These are phyloP conservation scores for Lonchura striata DNA, from an alignment of 2,113 vertebrate species.

Conservation along the genomic window DNA sequence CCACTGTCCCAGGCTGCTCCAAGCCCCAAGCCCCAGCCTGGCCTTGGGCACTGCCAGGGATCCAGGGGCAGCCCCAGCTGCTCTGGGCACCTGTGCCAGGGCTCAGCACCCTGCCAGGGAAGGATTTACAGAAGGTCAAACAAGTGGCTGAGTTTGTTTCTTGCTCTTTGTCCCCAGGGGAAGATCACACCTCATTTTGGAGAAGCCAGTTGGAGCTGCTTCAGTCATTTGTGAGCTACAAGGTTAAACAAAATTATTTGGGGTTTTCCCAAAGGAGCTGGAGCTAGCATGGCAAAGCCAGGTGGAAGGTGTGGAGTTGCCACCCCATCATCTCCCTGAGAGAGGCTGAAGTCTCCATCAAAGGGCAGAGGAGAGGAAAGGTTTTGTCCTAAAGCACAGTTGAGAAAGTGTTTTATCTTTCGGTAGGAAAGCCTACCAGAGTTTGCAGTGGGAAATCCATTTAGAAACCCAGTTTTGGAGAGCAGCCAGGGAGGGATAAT, in stretches of 20 bases:
- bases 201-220: not conserved
- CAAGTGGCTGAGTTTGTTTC: not conserved
- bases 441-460: not conserved
- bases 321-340: not conserved
- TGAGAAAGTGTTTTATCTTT: not conserved
- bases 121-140: not conserved
- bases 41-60: not conserved
- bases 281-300: not conserved
- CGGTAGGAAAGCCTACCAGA: not conserved
- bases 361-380: not conserved
- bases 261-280: not conserved
- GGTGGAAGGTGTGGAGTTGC: not conserved
- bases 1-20: not conserved
- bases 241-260: not conserved
- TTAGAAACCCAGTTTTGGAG: not conserved
- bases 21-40: accelerated
- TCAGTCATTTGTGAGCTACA: not conserved
- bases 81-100: not conserved
- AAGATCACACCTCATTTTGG: not conserved
- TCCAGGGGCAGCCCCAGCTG: not conserved
- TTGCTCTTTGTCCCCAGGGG: not conserved
- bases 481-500: not conserved
- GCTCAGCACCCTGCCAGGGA: accelerated
- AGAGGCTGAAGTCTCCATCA: accelerated
- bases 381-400: not conserved